These are phyloP conservation scores for Actinostola sp. DNA, from an alignment of 92 coral and sea anemone species.

Conservation along the genomic window DNA sequence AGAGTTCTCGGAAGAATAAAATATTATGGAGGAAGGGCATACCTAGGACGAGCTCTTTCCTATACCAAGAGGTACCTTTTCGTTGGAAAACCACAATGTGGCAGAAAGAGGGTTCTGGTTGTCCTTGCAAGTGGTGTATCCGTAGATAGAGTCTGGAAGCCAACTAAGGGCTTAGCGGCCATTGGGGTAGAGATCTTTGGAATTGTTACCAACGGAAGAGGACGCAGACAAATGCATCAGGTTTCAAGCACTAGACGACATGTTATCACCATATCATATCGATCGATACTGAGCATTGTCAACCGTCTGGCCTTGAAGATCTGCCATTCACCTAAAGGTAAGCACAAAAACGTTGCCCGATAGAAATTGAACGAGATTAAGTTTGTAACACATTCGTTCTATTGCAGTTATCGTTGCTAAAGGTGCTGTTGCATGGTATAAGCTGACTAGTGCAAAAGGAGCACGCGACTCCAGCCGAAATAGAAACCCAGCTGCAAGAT, in stretches of 20 bases:
- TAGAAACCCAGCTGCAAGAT: conserved; percentile 58
- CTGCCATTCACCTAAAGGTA: too few relatives aligned
- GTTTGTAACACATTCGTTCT: background rate
- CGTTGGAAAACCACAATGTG: conserved; percentile 42
- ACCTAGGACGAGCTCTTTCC: conserved; percentile 22
- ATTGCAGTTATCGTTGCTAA: conserved; percentile 33
- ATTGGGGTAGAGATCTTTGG: conserved; percentile 66
- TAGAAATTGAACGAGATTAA: too few relatives aligned
- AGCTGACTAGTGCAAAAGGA: conserved; percentile 49
- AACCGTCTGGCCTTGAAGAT: too few relatives aligned
- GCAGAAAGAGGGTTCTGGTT: conserved; percentile 62
- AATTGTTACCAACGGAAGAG: conserved; percentile 49
- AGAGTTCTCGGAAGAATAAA: conserved; percentile 21
- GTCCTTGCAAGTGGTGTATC: conserved; percentile 68
- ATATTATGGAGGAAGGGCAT: conserved; percentile 39
- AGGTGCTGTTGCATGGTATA: conserved; percentile 73
- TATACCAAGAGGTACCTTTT: conserved; percentile 49
- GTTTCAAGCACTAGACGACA: conserved; percentile 54
- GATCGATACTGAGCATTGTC: too few relatives aligned
- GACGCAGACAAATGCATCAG: conserved; percentile 4
- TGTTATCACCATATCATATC: conserved; percentile 29
- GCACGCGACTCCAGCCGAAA: conserved; percentile 58
- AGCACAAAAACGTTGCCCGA: too few relatives aligned
- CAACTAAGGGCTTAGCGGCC: conserved; percentile 47
- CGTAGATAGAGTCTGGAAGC: conserved; percentile 40